Percentiles rank a stretch among this genome's conserved stretches.
Conservation (phyloP, 2,797 vertebrate species). For the Anabacerthia variegaticeps region DNA sequence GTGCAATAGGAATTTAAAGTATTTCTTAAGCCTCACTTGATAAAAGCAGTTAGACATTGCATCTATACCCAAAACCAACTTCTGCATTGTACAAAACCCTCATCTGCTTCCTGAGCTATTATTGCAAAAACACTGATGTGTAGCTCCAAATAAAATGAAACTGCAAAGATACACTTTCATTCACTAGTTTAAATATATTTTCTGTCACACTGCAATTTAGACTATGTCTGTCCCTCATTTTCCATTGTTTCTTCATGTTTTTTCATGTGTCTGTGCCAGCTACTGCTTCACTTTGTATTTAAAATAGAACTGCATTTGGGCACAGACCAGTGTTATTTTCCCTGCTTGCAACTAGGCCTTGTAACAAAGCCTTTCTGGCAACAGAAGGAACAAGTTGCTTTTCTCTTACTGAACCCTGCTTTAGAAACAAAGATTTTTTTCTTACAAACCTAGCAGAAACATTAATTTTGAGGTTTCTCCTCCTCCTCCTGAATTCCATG, state of each 20-base stretch:
- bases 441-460: neutral
- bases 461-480: neutral
- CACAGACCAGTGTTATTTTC: neutral
- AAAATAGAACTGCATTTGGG: neutral
- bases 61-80: neutral
- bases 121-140: neutral
- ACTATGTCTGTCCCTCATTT: neutral
- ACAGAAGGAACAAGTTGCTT: neutral
- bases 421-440: neutral
- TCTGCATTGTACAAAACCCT: neutral
- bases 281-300: neutral
- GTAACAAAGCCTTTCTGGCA: neutral
- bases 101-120: neutral
- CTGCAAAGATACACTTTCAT: neutral
- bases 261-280: neutral
- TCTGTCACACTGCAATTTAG: neutral
- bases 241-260: neutral
- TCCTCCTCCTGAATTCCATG: neutral
- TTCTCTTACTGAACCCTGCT: neutral
- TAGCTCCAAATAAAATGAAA: neutral
- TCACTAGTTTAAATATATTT: neutral
- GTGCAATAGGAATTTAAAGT: neutral
- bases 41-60: neutral
- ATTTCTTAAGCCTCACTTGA: neutral
- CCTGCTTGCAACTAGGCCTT: neutral